Percentiles rank a stretch among this genome's conserved stretches.
phyloP scores from a whole-genome alignment of 2,113 vertebrate species.

The Tiliqua scincoides region DNA sequence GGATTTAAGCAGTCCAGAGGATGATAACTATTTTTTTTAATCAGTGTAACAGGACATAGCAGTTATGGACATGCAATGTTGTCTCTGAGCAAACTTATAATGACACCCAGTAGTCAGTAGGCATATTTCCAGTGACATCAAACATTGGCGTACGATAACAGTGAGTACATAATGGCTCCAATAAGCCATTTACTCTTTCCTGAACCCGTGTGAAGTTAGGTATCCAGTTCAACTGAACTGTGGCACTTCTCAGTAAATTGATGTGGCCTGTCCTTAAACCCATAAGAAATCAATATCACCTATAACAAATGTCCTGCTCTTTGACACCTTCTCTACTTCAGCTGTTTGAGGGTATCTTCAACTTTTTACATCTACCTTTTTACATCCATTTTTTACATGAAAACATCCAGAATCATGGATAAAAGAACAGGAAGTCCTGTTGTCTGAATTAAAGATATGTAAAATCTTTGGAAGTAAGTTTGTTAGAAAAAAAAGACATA shows the following conservation, averaged over 20 bases:
- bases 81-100: neutral
- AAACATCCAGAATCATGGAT: neutral
- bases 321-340: neutral
- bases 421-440: neutral
- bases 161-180: neutral
- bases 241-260: neutral
- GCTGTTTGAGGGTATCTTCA: neutral
- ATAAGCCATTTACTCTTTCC: neutral
- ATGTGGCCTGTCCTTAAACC: neutral
- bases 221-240: neutral
- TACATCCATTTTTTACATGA: too few species aligned
- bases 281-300: neutral
- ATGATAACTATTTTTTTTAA: neutral
- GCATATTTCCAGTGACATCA: neutral
- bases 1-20: neutral
- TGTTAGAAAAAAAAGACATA: too few species aligned
- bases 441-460: neutral
- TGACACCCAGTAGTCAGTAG: neutral
- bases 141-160: neutral
- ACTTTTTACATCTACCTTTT: too few species aligned
- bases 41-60: neutral
- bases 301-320: neutral
- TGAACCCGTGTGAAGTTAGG: neutral
- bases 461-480: neutral
- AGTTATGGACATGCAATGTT: neutral